Conservation (phyloP, 1,140 invertebrate genomes). For the Neodiprion lecontei region DNA sequence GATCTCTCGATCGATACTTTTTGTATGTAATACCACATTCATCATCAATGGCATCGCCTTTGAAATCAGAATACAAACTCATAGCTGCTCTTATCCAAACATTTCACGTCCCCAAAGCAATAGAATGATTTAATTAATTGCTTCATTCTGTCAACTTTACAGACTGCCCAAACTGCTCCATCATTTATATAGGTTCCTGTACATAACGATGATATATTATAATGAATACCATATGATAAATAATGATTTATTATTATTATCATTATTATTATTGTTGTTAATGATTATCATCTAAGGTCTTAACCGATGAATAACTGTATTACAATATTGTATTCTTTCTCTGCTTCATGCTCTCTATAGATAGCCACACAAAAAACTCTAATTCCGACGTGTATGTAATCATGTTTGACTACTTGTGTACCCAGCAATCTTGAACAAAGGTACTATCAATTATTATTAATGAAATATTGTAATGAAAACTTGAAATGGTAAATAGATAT, state of each 20-base stretch:
- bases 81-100: not conserved
- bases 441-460: conserved; percentile 11
- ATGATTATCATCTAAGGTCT: conserved; percentile 31
- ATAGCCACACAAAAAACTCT: conserved; percentile 26
- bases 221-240: conserved; percentile 36
- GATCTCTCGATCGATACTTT: not conserved
- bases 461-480: not conserved
- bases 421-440: conserved; percentile 16
- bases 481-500: not conserved
- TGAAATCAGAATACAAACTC: not conserved
- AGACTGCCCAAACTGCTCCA: conserved; percentile 33
- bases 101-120: not conserved
- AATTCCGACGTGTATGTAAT: conserved; percentile 32
- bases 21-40: conserved; percentile 3
- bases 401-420: conserved; percentile 22
- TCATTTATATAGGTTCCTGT: conserved; percentile 45
- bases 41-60: too few species aligned
- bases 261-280: conserved; percentile 24
- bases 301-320: conserved; percentile 28
- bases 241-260: conserved; percentile 15
- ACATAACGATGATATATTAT: conserved; percentile 36
- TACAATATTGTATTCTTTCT: conserved; percentile 35
- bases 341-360: conserved; percentile 34
- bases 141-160: conserved; percentile 51
- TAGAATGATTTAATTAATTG: conserved; percentile 36